Evolutionary conservation across 2,113 vertebrate genomes (phyloP).

Genomic region (Chinchilla lanigera): DNA sequence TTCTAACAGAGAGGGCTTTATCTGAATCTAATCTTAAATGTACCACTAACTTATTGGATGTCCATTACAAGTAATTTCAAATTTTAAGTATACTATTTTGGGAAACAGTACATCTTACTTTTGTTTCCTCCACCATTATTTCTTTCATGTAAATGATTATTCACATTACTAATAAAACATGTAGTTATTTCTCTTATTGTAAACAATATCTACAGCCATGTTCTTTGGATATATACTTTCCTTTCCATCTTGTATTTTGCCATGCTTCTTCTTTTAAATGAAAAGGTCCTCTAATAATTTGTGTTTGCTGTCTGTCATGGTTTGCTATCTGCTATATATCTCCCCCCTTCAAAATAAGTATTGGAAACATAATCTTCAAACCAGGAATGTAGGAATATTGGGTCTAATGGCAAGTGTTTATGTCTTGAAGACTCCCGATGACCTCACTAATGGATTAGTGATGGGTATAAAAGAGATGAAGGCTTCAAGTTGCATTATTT

Average conservation of each 20-base stretch:
- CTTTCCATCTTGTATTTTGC: not conserved
- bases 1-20: not conserved
- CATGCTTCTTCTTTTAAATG: not conserved
- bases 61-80: slow-evolving; percentile 6
- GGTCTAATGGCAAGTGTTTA: not conserved
- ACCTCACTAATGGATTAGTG: not conserved
- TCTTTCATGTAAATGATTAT: not conserved
- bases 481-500: no score
- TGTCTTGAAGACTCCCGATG: no score
- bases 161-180: not conserved
- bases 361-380: not conserved
- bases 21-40: slow-evolving; percentile 9
- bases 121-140: not conserved
- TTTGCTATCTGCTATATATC: no score
- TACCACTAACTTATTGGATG: not conserved
- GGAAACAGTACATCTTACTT: not conserved
- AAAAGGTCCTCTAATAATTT: not conserved
- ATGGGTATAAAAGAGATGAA: not conserved
- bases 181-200: not conserved
- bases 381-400: no score
- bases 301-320: not conserved
- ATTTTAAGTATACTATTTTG: slow-evolving; percentile 22
- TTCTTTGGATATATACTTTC: not conserved
- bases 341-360: not conserved
- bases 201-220: not conserved